phyloP scores from a whole-genome alignment of 2,113 vertebrate genomes.

The Rhagologus leucostigma region DNA sequence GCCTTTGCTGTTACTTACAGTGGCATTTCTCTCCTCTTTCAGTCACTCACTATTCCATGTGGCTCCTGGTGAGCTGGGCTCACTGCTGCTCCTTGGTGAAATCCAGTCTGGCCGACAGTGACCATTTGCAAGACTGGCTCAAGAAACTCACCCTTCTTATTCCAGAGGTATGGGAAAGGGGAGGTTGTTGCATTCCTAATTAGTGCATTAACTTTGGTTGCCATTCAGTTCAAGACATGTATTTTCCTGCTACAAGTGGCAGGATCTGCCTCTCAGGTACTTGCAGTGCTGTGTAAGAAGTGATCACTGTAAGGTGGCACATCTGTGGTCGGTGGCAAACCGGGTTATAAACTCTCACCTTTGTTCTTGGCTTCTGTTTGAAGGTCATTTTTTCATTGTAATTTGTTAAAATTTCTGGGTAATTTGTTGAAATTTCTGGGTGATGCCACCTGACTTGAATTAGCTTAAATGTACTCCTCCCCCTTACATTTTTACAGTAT shows the following conservation, averaged over 20 bases:
- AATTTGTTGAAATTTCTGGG: neutral
- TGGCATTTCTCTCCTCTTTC: neutral
- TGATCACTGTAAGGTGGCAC: neutral
- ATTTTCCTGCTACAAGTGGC: neutral
- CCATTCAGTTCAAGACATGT: neutral
- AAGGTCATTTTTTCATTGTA: neutral
- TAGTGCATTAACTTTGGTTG: neutral
- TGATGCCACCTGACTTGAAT: neutral
- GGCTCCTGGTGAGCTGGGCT: constrained; percentile 98
- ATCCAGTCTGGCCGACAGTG: constrained; percentile 95
- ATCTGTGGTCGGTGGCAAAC: neutral
- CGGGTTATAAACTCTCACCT: neutral
- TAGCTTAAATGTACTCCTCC: neutral
- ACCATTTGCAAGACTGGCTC: constrained; percentile 95
- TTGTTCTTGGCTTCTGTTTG: neutral
- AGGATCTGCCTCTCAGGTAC: neutral
- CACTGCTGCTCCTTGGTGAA: constrained; percentile 96
- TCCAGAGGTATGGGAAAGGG: constrained; percentile 84
- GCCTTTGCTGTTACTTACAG: neutral
- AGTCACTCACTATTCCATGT: constrained; percentile 99
- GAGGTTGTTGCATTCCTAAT: neutral
- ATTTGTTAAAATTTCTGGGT: neutral
- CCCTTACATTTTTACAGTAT: neutral
- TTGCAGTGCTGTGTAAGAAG: neutral
- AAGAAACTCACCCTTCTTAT: constrained; percentile 96